Conservation (phyloP, 2,888 invertebrate species). For the Ellobium chinense region DNA sequence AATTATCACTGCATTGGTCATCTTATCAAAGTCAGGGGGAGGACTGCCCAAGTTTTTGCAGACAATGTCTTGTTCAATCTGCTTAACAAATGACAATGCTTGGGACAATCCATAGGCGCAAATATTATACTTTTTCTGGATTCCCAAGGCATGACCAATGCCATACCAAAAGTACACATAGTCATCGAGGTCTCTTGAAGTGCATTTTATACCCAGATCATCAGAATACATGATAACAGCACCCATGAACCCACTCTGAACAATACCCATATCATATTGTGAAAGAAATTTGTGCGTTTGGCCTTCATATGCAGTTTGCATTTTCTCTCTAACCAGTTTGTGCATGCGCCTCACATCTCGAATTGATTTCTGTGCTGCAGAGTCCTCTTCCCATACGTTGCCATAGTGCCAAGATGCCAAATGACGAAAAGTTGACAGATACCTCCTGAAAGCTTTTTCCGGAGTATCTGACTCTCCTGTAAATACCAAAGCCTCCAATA, state of each 20-base stretch:
- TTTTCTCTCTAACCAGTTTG: constrained; percentile 81
- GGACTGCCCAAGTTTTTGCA: constrained; percentile 62
- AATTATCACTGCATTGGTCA: constrained; percentile 64
- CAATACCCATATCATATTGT: constrained; percentile 91
- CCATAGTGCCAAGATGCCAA: constrained; percentile 88
- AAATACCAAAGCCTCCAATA: constrained; percentile 85
- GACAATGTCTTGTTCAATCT: constrained; percentile 64
- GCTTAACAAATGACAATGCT: constrained; percentile 62
- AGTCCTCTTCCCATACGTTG: constrained; percentile 82
- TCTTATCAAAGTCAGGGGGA: constrained; percentile 61
- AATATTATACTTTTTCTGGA: constrained; percentile 83
- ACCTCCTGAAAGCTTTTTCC: constrained; percentile 76
- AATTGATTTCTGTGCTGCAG: constrained; percentile 79
- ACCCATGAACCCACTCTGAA: constrained; percentile 93
- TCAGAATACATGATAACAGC: constrained; percentile 83
- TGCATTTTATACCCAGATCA: constrained; percentile 84
- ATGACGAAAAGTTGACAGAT: constrained; percentile 88
- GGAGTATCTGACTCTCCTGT: constrained; percentile 86
- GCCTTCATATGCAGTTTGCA: constrained; percentile 51
- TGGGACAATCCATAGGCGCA: constrained; percentile 60
- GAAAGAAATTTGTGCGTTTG: constrained; percentile 82
- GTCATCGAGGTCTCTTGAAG: constrained; percentile 85
- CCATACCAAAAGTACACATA: constrained; percentile 92
- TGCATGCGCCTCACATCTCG: constrained; percentile 80
- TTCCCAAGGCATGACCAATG: constrained; percentile 89